Base-by-base conservation (phyloP, 1,140 invertebrate genomes). In the Zaprionus ornatus region DNA sequence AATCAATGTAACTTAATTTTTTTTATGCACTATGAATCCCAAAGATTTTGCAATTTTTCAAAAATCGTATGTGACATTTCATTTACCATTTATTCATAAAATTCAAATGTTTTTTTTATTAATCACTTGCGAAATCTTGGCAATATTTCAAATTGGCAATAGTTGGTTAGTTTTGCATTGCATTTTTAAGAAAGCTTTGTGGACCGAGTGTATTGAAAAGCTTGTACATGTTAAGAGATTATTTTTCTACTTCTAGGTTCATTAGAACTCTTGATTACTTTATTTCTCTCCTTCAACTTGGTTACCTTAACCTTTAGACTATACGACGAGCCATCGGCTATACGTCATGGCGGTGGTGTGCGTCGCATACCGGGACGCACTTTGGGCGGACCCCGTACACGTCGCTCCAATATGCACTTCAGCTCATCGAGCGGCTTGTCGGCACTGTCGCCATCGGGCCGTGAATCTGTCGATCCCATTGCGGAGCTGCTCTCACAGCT, bases 381-480 rank as follows among this genome's bases (percentile, higher is more conserved):
- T 72, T 95, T 97, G 75, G 95, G 96, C 79, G 95, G 96, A 54
- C 94, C 95, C 45, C 94, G 98, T 77, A 94, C 97, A 56, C 94
- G 96, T 63, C 95, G 96, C 87, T 96, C 96, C 82, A 98, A 98
- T 92, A 98, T 98, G 97, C 97, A 98, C 94, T 97, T 97, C 91
- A 96, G 96, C 93, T 95, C 96, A 78, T 95, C 97, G 78, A 96
- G 96, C 82, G 97, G 96, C 57, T 94, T 98, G 55, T 95, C 96
- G 69, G 95, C 96, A 66, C 93, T 96, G 80, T 98, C 97, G 80
- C 96, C 96, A 70, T 97, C 97, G 82, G 97, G 96, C 91, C 95
- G 97, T 81, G 98, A 99, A 92, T 95, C 97, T 78, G 95, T 95
- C 74, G 98, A 99, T 95, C 98, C 98, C 61, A 99, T 99, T 80